Evolutionary conservation across 2,888 invertebrate genomes (phyloP), one percentile per base, ranked within the genome.

Genomic region (Polydrusus cervinus): DNA sequence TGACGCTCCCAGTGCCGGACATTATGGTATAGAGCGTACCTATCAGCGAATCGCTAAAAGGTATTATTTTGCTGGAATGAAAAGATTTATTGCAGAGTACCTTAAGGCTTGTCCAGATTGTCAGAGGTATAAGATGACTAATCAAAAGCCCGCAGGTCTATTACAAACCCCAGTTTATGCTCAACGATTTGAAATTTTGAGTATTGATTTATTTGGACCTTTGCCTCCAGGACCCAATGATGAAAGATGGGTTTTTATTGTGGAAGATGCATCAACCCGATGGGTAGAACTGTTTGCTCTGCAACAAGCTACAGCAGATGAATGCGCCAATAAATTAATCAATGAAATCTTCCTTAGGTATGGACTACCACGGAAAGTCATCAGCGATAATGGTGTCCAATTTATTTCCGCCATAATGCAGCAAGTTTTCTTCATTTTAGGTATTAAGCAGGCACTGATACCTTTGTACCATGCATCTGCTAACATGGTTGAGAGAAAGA

Each of bases 361-460:
- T 77, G 86, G 85, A 1, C 47, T 81, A 3, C 85, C 85, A 0
- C 34, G 85, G 5, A 81, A 72, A 34, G n/a, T 87, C 0, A 81
- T 83, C 2, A 82, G 81, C 40, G 86, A 87, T 71, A 87, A 86
- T 73, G 86, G 83, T 9, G 34, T 80, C 49, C 85, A 82, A 76
- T 86, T 85, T 61, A 73, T 85, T 3, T 76, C 80, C 16, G 79
- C 65, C 1, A 74, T 83, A 0, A 85, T 85, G 84, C 86, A 85
- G 70, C 80, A 85, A 64, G 72, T 83, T 16, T 71, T 77, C 2
- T 81, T 78, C 49, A 80, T 80, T 49, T 61, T 85, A 2, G 76
- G 73, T 0, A 82, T 85, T 1, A 75, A 79, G 11, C 83, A 85
- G 47, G 25, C 60, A 1, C 74, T 82, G 1, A 82, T 78, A 1